Conservation (phyloP, 2,888 invertebrate genomes). For the Ctenicera cuprea region DNA sequence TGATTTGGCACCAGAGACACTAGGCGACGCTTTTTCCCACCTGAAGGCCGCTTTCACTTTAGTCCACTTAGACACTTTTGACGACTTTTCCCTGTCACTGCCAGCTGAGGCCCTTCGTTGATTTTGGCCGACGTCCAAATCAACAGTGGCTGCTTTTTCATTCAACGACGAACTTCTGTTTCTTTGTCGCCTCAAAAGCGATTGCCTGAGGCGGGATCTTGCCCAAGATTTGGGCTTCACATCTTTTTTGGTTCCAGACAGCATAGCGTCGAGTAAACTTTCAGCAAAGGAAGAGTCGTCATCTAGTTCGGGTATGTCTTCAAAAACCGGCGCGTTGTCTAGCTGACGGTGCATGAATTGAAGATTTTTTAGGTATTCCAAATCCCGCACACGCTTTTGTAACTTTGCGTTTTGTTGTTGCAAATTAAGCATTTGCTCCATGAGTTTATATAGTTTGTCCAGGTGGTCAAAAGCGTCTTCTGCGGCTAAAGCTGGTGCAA, state of each 20-base stretch:
- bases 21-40: conserved; percentile 83
- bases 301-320: conserved; percentile 77
- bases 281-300: conserved; percentile 78
- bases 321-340: conserved; percentile 68
- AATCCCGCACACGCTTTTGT: conserved; percentile 81
- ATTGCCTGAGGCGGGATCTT: conserved; percentile 70
- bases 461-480: conserved; percentile 85
- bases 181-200: conserved; percentile 76
- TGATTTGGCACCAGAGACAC: conserved; percentile 70
- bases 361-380: conserved; percentile 82
- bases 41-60: conserved; percentile 92
- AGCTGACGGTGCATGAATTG: conserved; percentile 77
- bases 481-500: conserved; percentile 76
- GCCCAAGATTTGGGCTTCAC: conserved; percentile 59
- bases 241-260: conserved; percentile 73
- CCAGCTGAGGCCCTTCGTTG: conserved; percentile 34
- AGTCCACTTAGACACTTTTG: conserved; percentile 90
- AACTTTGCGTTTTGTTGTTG: conserved; percentile 83
- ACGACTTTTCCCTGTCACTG: conserved; percentile 61
- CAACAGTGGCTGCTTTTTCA: conserved; percentile 19
- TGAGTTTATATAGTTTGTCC: conserved; percentile 84
- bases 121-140: conserved; percentile 23
- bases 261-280: conserved; percentile 79
- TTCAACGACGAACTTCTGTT: conserved; percentile 76
- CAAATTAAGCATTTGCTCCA: conserved; percentile 85